Conservation (phyloP, 30 jellyfish, hydroid and myxozoan genomes). For the Euphysa ruthae region DNA sequence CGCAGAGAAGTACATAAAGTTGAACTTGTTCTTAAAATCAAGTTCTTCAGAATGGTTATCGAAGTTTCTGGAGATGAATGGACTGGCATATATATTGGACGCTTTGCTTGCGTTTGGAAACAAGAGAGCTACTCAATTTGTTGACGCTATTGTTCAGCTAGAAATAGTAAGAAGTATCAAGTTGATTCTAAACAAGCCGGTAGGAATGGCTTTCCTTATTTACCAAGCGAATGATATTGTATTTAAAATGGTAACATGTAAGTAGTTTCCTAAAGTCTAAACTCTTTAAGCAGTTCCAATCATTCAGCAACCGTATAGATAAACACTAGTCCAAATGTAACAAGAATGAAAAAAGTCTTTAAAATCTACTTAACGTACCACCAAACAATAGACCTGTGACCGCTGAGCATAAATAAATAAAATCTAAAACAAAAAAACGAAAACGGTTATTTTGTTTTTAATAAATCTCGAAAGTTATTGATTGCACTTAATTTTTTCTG, state of each 20-base stretch:
- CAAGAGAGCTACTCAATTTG: slow-evolving; percentile 35
- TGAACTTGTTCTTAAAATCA: slow-evolving; percentile 49
- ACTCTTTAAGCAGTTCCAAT: not conserved
- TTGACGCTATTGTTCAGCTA: slow-evolving; percentile 72
- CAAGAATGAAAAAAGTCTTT: too few relatives aligned
- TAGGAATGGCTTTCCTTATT: slow-evolving; percentile 72
- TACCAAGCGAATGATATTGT: slow-evolving; percentile 42
- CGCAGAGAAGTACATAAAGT: slow-evolving; percentile 59
- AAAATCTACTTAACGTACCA: too few relatives aligned
- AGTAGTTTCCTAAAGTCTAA: not conserved
- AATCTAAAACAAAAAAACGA: too few relatives aligned
- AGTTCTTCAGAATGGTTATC: slow-evolving; percentile 64
- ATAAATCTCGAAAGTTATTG: too few relatives aligned
- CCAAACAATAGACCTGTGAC: too few relatives aligned
- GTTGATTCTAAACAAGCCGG: slow-evolving; percentile 51
- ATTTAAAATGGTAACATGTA: slow-evolving; percentile 51
- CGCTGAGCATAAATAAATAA: too few relatives aligned
- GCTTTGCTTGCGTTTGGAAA: slow-evolving; percentile 52
- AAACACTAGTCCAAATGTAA: too few relatives aligned
- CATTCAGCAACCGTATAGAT: too few relatives aligned
- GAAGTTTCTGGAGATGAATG: slow-evolving; percentile 61
- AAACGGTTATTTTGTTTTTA: too few relatives aligned
- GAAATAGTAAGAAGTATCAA: slow-evolving; percentile 72
- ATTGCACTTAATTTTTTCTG: too few relatives aligned
- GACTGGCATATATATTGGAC: slow-evolving; percentile 53